phyloP scores from a whole-genome alignment of 2,797 vertebrate genomes.

The Rhinogobio ventralis region DNA sequence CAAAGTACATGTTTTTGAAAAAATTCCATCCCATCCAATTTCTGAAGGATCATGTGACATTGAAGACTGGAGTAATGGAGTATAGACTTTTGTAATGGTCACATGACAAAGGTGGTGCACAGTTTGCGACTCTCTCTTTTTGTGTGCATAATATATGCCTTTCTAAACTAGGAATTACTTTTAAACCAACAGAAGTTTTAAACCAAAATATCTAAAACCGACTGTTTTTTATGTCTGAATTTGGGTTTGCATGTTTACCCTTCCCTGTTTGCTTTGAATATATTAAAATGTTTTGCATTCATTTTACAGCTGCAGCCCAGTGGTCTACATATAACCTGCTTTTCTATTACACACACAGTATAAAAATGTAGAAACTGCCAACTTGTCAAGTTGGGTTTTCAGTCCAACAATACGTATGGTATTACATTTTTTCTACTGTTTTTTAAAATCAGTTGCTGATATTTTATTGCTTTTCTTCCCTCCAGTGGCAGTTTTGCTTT shows the following conservation, averaged over 20 bases:
- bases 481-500: constrained; percentile 32
- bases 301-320: not conserved
- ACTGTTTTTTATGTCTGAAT: not conserved
- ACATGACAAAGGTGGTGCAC: too few species aligned
- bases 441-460: constrained; percentile 49
- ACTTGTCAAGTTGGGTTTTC: constrained; percentile 12
- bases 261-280: constrained; percentile 9
- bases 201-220: not conserved
- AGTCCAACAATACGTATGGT: constrained; percentile 17
- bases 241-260: not conserved
- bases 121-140: not conserved
- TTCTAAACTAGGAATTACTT: not conserved
- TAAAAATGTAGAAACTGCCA: not conserved
- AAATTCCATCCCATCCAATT: too few species aligned
- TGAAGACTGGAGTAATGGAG: too few species aligned
- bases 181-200: not conserved
- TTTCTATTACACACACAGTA: not conserved
- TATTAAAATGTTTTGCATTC: not conserved
- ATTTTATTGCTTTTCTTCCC: constrained; percentile 30
- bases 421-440: constrained; percentile 46
- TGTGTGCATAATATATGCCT: not conserved
- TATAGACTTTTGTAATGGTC: not conserved
- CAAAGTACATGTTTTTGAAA: too few species aligned
- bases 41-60: too few species aligned
- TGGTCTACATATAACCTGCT: not conserved